These are phyloP conservation scores for Stomatorhinus ivindoensis DNA, from an alignment of 2,113 vertebrate genomes.

Conservation along the genomic window DNA sequence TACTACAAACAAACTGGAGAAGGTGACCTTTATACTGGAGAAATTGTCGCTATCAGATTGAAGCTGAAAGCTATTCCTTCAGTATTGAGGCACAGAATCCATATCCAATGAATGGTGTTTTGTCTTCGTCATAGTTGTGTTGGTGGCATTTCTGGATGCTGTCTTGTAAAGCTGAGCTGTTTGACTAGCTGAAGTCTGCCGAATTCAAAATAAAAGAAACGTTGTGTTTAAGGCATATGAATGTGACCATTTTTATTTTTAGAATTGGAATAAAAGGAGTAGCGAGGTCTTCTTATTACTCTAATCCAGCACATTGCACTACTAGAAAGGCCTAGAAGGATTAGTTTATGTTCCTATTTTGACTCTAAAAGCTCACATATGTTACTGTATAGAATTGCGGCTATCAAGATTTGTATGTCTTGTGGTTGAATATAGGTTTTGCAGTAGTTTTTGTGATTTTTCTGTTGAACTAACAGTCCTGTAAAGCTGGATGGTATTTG, in stretches of 20 bases:
- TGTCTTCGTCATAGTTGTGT: background rate
- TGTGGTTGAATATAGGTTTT: background rate
- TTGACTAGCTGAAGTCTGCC: background rate
- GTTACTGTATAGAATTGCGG: background rate
- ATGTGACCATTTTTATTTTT: background rate
- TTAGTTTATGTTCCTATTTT: background rate
- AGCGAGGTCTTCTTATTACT: background rate
- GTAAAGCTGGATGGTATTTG: no score
- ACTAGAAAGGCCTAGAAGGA: no score
- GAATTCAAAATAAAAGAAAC: background rate
- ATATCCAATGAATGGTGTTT: background rate
- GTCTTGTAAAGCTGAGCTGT: background rate
- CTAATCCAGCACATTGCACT: background rate
- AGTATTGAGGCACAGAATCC: background rate
- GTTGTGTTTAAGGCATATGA: background rate
- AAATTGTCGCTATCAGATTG: background rate
- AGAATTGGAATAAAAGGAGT: background rate
- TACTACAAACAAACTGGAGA: background rate
- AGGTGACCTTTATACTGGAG: background rate
- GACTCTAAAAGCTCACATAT: background rate
- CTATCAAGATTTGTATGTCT: background rate
- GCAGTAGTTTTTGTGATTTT: background rate
- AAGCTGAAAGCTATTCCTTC: constrained; percentile 1
- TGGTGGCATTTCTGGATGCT: background rate
- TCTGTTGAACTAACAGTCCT: background rate